Conservation (phyloP, 2,797 vertebrate species). For the Enteromius paludinosus region DNA sequence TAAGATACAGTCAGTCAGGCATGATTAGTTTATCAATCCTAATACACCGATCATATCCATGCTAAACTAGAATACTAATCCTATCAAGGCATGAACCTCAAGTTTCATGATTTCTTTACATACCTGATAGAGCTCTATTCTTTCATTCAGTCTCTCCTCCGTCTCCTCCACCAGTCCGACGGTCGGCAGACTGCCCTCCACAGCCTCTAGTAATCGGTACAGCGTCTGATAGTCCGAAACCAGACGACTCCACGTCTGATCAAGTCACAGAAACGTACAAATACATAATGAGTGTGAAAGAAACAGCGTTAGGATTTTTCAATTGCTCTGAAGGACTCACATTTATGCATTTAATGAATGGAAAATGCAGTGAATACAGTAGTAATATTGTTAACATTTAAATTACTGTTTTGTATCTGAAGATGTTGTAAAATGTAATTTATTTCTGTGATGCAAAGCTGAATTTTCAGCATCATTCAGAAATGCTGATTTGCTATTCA, state of each 20-base stretch:
- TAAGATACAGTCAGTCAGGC: neutral
- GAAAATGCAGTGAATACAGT: neutral
- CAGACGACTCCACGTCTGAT: constrained; percentile 87
- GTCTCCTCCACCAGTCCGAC: constrained; percentile 92
- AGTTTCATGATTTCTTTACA: neutral
- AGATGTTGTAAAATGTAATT: neutral
- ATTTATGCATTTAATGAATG: neutral
- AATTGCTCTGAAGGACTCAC: neutral
- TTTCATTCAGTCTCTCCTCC: constrained; percentile 87
- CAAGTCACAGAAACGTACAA: constrained; percentile 68
- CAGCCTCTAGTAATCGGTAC: constrained; percentile 83
- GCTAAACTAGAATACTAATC: neutral
- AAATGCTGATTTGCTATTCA: neutral
- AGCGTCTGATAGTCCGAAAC: constrained; percentile 86
- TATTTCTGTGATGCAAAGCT: neutral
- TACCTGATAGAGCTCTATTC: constrained; percentile 91
- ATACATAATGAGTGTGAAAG: neutral
- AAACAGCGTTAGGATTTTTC: neutral
- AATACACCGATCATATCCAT: neutral
- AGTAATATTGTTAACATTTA: neutral
- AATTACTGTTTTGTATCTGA: neutral
- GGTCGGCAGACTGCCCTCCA: constrained; percentile 87
- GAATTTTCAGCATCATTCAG: neutral
- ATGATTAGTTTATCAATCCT: neutral
- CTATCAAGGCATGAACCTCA: neutral